Conservation (phyloP, 2,888 invertebrate genomes). For the Nysson spinosus region DNA sequence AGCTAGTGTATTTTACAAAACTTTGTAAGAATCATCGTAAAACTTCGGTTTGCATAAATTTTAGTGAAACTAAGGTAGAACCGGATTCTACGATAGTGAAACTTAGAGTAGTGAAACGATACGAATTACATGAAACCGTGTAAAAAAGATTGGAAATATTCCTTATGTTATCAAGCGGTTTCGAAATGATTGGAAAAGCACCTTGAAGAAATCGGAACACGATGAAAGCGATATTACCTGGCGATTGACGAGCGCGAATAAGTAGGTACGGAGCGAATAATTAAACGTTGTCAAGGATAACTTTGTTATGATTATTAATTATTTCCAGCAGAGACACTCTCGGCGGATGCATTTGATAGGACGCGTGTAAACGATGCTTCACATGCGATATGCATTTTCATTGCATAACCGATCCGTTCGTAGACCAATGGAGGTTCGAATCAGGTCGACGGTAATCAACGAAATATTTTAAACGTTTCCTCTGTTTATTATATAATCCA, state of each 20-base stretch:
- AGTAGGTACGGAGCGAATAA: slow-evolving; percentile 40
- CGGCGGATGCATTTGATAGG: slow-evolving; percentile 15
- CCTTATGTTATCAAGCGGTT: too few relatives aligned
- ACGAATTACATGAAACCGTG: too few relatives aligned
- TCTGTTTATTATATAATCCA: too few relatives aligned
- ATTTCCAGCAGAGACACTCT: slow-evolving; percentile 49
- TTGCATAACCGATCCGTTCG: slow-evolving; percentile 37
- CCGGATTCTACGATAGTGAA: too few relatives aligned
- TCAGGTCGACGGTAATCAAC: slow-evolving; percentile 27
- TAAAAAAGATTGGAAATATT: too few relatives aligned
- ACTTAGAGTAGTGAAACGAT: too few relatives aligned
- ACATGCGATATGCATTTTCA: slow-evolving; percentile 43
- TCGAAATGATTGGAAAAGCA: too few relatives aligned
- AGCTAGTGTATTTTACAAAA: too few relatives aligned
- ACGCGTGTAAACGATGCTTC: slow-evolving; percentile 24
- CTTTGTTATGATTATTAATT: slow-evolving; percentile 59
- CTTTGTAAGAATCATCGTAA: too few relatives aligned
- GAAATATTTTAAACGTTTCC: slow-evolving; percentile 13
- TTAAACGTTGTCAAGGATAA: slow-evolving; percentile 56
- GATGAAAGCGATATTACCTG: slow-evolving; percentile 17
- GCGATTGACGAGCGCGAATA: slow-evolving; percentile 8
- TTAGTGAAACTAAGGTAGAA: too few relatives aligned
- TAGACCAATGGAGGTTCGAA: slow-evolving; percentile 50
- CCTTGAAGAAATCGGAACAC: neutral
- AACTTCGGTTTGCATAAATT: too few relatives aligned